A percentile compares a stretch with the other conserved stretches of the same genome.
phyloP scores from a whole-genome alignment of 2,797 vertebrate genomes.

The Anguilla anguilla region DNA sequence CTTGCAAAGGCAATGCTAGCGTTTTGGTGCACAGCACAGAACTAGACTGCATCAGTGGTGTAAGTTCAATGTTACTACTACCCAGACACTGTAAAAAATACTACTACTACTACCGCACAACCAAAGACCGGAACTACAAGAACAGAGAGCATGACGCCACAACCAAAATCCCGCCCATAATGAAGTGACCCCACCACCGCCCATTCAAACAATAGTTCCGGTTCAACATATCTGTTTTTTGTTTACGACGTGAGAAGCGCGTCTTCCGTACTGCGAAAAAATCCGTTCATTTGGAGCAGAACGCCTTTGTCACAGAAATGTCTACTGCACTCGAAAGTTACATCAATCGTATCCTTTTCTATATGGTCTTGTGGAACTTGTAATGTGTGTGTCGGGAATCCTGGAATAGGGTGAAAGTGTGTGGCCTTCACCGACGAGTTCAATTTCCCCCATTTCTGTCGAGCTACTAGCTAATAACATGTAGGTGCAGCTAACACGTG shows the following conservation, averaged over 20 bases:
- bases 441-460: neutral
- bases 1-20: too few species aligned
- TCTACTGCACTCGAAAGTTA: slow-evolving; percentile 92
- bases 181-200: neutral
- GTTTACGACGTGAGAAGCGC: neutral
- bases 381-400: neutral
- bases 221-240: neutral
- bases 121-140: neutral
- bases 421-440: neutral
- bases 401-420: neutral
- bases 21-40: too few species aligned
- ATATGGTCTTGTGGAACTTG: neutral
- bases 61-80: too few species aligned
- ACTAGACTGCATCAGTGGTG: too few species aligned
- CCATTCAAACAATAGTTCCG: neutral
- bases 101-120: too few species aligned
- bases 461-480: neutral
- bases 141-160: neutral
- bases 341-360: slow-evolving; percentile 91
- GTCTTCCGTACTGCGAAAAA: neutral
- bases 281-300: neutral
- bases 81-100: too few species aligned
- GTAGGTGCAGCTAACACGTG: neutral
- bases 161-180: neutral
- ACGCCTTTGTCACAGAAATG: slow-evolving; percentile 64